Evolutionary conservation across 2,888 invertebrate genomes (phyloP), one percentile per base, ranked within the genome.

Genomic region (Caenorhabditis sulstoni): DNA sequence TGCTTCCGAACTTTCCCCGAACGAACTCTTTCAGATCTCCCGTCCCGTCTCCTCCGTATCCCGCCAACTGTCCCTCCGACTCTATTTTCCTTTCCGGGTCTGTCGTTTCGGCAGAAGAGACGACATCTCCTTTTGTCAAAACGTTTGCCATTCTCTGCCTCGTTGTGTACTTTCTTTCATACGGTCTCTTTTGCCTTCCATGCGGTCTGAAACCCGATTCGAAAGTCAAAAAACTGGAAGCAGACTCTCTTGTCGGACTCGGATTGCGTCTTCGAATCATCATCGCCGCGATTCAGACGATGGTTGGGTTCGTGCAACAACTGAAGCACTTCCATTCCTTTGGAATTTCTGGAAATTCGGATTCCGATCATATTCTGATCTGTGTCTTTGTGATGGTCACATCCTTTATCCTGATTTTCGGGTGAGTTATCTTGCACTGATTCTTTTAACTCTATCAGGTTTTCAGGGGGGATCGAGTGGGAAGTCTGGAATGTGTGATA

Each of bases 151-250:
- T 61, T 12, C 47, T 74, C 14, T 66, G 75, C 16, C 49, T 82
- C 5, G 47, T 83, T n/a, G 82, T 81, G 11, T 85, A 86, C 52
- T 57, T 67, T 16, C 57, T 68, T 20, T 53, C 68, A 7, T 79
- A 68, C 50, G 23, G n/a, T 8, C 39, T 81, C 35, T 87, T 85
- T 47, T 85, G 86, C 61, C 59, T 79, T 20, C 75, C 79, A 18
- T 80, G 71, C 39, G 73, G 75, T 18, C 18, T 73, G 20, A 73
- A 50, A 11, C 64, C 78, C 3, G 85, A 85, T 74, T 50, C 79
- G 9, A 70, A 77, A 47, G 79, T 85, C 11, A 75, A 79, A 18
- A 83, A 85, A 55, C 73, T 83, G 41, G 67, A 75, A 58, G 37
- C 61, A 16, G 77, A 77, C 20, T 75, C 70, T 1, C 35, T 70